These are phyloP conservation scores for Buathra laborator DNA, from an alignment of 2,888 invertebrate genomes.

Conservation along the genomic window DNA sequence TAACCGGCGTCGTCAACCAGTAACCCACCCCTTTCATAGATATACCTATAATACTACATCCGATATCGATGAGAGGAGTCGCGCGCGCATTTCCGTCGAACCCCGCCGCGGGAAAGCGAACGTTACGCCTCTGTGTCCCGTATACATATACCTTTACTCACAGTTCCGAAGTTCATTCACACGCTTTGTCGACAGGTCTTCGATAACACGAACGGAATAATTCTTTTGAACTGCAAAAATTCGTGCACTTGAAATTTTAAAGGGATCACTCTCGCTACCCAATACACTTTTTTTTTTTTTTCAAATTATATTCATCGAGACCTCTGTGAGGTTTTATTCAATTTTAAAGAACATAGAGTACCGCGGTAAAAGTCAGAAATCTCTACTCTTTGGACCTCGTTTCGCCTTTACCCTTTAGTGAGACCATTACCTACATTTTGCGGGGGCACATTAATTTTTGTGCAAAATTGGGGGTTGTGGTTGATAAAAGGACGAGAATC, in stretches of 20 bases:
- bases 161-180: conserved; percentile 60
- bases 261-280: background rate
- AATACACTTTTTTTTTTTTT: background rate
- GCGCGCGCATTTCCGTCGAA: conserved; percentile 53
- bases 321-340: background rate
- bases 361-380: background rate
- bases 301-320: background rate
- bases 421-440: background rate
- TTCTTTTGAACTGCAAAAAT: conserved; percentile 4
- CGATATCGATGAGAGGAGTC: conserved; percentile 58
- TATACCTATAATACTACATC: conserved; percentile 46
- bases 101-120: conserved; percentile 40
- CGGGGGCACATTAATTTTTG: background rate
- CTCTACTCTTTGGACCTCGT: background rate
- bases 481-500: no score
- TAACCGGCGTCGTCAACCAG: conserved; percentile 55
- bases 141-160: background rate
- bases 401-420: background rate
- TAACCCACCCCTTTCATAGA: conserved; percentile 36
- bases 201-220: conserved; percentile 34
- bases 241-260: background rate
- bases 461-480: no score
- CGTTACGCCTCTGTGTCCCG: conserved; percentile 4
- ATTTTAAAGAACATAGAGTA: background rate
- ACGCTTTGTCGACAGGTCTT: conserved; percentile 40